Conservation (phyloP, 2,113 vertebrate genomes). For the Petrocephalus microphthalmus region DNA sequence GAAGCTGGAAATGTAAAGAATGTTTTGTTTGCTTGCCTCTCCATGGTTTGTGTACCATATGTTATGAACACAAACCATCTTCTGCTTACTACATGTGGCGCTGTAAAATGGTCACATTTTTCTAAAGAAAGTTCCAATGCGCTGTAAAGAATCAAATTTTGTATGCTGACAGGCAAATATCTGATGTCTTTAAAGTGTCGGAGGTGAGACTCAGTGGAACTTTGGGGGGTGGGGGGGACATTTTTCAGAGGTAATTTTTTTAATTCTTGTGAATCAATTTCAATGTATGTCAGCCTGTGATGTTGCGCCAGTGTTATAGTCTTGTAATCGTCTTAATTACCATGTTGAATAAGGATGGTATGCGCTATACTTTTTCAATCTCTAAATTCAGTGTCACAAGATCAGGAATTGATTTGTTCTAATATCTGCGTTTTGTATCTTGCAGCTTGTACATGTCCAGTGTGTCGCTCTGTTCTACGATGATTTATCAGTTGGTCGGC, state of each 20-base stretch:
- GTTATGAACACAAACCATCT: neutral
- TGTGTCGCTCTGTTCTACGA: conserved; percentile 57
- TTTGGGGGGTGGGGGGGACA: neutral
- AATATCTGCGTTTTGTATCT: conserved; percentile 46
- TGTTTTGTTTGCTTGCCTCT: neutral
- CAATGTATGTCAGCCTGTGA: conserved; percentile 47
- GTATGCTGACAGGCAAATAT: neutral
- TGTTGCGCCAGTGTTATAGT: conserved; percentile 42
- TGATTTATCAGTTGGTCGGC: conserved; percentile 57
- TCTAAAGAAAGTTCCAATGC: neutral
- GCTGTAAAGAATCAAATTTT: neutral
- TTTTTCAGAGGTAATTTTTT: neutral
- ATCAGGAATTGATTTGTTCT: conserved; percentile 53
- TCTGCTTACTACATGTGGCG: neutral
- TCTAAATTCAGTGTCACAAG: conserved; percentile 76
- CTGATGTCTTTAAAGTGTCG: neutral
- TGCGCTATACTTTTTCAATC: conserved; percentile 65
- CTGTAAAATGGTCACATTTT: neutral
- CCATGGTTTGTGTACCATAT: neutral
- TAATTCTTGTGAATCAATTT: conserved; percentile 50
- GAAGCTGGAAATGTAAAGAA: neutral
- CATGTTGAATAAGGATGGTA: conserved; percentile 60
- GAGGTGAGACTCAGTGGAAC: neutral
- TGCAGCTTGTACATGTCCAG: conserved; percentile 61
- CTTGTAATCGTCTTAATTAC: conserved; percentile 12